Conservation (phyloP, 2,113 vertebrate genomes). For the Oceanodroma tethys region DNA sequence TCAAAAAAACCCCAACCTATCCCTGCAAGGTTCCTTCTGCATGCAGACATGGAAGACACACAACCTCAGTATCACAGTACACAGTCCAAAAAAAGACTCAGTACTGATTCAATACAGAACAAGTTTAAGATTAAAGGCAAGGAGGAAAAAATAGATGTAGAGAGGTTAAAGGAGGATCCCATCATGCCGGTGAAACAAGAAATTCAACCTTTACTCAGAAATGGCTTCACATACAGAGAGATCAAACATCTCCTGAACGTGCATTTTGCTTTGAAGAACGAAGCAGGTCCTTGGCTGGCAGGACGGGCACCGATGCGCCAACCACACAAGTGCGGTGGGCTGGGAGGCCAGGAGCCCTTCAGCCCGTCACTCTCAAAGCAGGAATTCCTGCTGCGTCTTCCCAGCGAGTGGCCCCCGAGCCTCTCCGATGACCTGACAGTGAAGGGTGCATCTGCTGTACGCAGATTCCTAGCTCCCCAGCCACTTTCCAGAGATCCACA, state of each 20-base stretch:
- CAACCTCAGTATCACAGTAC: not conserved
- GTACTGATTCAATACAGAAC: not conserved
- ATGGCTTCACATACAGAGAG: not conserved
- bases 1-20: not conserved
- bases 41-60: not conserved
- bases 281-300: not conserved
- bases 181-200: not conserved
- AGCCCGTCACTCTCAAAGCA: not conserved
- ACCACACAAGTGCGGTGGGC: not conserved
- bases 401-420: not conserved
- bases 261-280: not conserved
- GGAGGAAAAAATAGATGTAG: not conserved
- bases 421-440: not conserved
- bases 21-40: not conserved
- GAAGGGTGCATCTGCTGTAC: not conserved
- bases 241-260: not conserved
- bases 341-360: not conserved
- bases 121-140: not conserved
- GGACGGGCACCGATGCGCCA: not conserved
- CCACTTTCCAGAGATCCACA: not conserved
- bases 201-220: not conserved
- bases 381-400: not conserved
- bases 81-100: not conserved
- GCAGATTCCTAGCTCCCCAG: not conserved
- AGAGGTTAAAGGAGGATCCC: not conserved